A percentile compares a stretch with the other conserved stretches of the same genome.
Evolutionary conservation across 2,888 invertebrate species (phyloP).

Genomic region (Melanostoma scalare): DNA sequence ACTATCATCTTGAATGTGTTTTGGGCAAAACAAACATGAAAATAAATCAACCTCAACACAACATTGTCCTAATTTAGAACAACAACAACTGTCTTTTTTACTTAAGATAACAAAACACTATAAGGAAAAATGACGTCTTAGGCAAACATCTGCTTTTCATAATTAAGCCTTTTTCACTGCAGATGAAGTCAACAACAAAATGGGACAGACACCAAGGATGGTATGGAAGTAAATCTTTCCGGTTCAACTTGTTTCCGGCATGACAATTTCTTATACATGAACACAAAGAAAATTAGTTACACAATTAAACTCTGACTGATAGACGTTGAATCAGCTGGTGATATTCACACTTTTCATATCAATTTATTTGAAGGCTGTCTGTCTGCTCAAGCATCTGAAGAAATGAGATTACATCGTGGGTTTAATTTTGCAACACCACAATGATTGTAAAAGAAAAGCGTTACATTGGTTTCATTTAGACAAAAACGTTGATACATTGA

Average conservation of each 20-base stretch:
- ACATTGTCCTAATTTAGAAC: background rate
- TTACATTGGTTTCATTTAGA: no score
- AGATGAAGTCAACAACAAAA: constrained; percentile 2
- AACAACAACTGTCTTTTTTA: constrained; percentile 14
- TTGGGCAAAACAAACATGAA: no score
- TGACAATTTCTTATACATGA: constrained; percentile 25
- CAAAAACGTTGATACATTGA: no score
- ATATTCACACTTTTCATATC: background rate
- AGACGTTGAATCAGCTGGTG: constrained; percentile 1
- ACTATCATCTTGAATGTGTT: no score
- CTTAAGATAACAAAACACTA: constrained; percentile 13
- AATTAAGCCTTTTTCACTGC: background rate
- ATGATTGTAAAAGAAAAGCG: no score
- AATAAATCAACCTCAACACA: no score
- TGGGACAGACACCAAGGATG: constrained; percentile 12
- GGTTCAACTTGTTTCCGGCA: constrained; percentile 20
- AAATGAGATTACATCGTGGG: no score
- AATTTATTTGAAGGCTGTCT: no score
- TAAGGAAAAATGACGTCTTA: constrained; percentile 21
- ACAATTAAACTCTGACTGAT: constrained; percentile 23
- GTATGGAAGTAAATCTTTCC: constrained; percentile 32
- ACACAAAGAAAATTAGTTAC: constrained; percentile 34
- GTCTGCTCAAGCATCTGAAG: no score
- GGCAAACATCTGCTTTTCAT: background rate
- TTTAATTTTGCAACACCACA: no score